phyloP scores from a whole-genome alignment of 2,113 vertebrate genomes.

The Odocoileus hemionus region DNA sequence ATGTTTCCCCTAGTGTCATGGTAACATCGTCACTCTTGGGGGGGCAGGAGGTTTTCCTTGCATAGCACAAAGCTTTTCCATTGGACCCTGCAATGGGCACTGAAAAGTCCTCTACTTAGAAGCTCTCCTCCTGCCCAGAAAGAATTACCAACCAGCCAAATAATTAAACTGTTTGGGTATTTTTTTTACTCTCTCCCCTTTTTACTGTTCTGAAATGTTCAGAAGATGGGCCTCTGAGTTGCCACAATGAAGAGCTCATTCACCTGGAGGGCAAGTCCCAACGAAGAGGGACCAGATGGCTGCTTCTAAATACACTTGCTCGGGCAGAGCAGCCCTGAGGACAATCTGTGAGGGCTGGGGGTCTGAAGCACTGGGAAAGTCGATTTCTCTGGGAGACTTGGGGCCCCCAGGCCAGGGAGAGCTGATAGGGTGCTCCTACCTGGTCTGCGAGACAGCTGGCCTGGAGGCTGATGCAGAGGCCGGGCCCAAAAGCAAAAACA shows the following conservation, averaged over 20 bases:
- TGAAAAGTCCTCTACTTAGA: slow-evolving; percentile 32
- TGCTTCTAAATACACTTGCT: not conserved
- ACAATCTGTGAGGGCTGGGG: not conserved
- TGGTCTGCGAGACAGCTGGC: not conserved
- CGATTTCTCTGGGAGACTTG: not conserved
- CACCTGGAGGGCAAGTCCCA: not conserved
- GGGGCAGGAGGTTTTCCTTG: not conserved
- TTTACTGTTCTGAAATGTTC: slow-evolving; percentile 21
- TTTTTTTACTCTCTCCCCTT: not conserved
- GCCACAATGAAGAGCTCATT: not conserved
- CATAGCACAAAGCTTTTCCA: not conserved
- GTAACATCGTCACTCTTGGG: not conserved
- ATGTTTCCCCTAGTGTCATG: not conserved
- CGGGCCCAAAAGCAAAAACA: not conserved
- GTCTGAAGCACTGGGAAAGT: not conserved
- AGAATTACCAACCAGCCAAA: slow-evolving; percentile 17
- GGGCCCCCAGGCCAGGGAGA: no score
- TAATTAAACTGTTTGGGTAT: not conserved
- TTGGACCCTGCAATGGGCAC: not conserved
- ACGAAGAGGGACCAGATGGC: slow-evolving; percentile 9
- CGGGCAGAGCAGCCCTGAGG: not conserved
- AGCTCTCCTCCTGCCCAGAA: not conserved
- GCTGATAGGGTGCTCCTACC: not conserved
- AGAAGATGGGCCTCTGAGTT: not conserved
- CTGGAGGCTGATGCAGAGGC: not conserved